phyloP scores from a whole-genome alignment of 2,797 vertebrate species.

The Enteromius fasciolatus region DNA sequence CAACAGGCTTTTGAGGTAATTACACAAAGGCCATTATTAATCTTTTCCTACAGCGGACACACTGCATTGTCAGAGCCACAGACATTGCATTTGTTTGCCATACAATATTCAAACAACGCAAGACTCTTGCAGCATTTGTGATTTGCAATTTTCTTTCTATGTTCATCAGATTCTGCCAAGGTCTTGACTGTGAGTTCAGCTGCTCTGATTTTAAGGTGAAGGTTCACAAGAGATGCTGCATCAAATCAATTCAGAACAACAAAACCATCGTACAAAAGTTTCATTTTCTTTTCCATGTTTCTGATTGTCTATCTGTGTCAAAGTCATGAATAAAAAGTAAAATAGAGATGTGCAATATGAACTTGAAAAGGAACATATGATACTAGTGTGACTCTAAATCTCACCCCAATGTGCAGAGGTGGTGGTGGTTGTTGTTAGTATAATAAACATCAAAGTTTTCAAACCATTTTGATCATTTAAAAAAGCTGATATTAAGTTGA shows the following conservation, averaged over 20 bases:
- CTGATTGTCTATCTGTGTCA: constrained; percentile 3
- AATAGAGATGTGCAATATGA: background rate
- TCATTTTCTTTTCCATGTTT: constrained; percentile 34
- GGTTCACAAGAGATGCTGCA: constrained; percentile 3
- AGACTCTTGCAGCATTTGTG: background rate
- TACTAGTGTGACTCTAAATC: background rate
- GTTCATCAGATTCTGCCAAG: constrained; percentile 4
- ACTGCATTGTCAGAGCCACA: constrained; percentile 52
- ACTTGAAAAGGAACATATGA: constrained; percentile 1
- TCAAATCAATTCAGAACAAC: constrained; percentile 18
- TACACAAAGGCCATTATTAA: constrained; percentile 64
- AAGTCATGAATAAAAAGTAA: constrained; percentile 17
- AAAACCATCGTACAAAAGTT: background rate
- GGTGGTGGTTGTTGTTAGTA: background rate
- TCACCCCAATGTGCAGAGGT: background rate
- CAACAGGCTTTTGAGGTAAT: constrained; percentile 68
- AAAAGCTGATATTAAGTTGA: background rate
- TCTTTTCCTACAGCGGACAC: constrained; percentile 59
- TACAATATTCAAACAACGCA: constrained; percentile 62
- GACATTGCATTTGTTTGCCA: constrained; percentile 56
- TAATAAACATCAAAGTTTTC: background rate
- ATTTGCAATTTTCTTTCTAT: background rate
- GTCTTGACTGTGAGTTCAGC: background rate
- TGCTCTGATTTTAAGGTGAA: constrained; percentile 34
- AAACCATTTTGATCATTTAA: background rate